Evolutionary conservation across 2,888 invertebrate species (phyloP).

Genomic region (Xanthia icteritia): DNA sequence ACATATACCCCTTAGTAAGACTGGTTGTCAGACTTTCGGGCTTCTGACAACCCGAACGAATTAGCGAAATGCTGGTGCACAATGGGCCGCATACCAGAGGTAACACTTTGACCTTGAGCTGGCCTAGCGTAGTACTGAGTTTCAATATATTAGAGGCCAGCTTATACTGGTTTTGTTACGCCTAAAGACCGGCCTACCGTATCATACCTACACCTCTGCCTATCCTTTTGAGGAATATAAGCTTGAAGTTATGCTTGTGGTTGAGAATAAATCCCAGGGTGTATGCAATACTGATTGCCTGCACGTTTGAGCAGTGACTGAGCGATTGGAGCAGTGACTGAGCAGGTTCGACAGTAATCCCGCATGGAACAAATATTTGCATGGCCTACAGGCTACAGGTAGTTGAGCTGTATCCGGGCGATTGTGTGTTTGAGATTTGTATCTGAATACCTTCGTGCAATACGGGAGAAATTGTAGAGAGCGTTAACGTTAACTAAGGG

Average conservation of each 20-base stretch:
- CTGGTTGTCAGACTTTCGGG: no score
- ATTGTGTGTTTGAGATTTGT: constrained; percentile 18
- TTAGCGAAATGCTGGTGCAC: background rate
- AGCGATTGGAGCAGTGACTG: no score
- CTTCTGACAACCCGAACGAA: no score
- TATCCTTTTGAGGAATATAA: background rate
- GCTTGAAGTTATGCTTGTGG: background rate
- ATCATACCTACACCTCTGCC: background rate
- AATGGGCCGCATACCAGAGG: background rate
- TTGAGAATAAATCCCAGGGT: constrained; percentile 5
- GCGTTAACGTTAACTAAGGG: background rate
- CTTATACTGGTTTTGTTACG: background rate
- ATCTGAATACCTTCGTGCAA: background rate
- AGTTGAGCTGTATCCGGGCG: background rate
- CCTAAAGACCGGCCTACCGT: background rate
- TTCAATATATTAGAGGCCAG: background rate
- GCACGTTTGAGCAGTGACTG: constrained; percentile 39
- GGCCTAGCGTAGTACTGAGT: background rate
- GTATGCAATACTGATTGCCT: constrained; percentile 18
- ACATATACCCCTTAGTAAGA: no score
- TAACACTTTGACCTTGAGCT: background rate
- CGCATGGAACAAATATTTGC: constrained; percentile 39
- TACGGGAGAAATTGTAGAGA: background rate
- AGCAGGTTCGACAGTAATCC: constrained; percentile 37
- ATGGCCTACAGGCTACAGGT: constrained; percentile 39